Percentiles rank a stretch among this genome's conserved stretches.
Conservation (phyloP, 30 jellyfish, hydroid and myxozoan species). For the Morbakka virulenta region DNA sequence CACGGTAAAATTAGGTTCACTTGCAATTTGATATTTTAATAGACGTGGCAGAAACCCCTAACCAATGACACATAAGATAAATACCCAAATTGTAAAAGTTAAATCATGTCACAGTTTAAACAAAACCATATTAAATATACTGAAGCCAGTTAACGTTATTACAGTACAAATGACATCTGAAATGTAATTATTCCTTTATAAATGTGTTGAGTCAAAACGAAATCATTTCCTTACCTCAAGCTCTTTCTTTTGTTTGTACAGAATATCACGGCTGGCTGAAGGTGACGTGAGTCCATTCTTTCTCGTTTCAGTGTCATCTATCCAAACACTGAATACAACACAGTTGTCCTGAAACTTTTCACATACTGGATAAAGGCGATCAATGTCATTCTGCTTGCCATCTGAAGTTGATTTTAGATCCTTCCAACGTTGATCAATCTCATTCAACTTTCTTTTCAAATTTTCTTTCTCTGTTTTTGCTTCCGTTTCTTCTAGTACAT, state of each 20-base stretch:
- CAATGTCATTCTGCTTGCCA: conserved; percentile 62
- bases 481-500: conserved; percentile 51
- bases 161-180: too few species aligned
- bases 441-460: conserved; percentile 50
- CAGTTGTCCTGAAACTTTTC: conserved; percentile 49
- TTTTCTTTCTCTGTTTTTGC: conserved; percentile 76
- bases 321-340: conserved; percentile 67
- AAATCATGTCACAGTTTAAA: too few species aligned
- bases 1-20: too few species aligned
- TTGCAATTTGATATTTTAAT: too few species aligned
- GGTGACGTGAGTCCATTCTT: conserved; percentile 50
- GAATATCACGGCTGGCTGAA: conserved; percentile 15
- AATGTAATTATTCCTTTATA: too few species aligned
- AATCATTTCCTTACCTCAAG: conserved; percentile 80
- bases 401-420: conserved; percentile 41
- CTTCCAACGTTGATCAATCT: conserved; percentile 58
- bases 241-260: conserved; percentile 61
- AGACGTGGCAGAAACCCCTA: too few species aligned
- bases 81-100: too few species aligned
- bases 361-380: conserved; percentile 53
- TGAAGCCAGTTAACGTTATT: too few species aligned
- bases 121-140: too few species aligned
- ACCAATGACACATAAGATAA: too few species aligned
- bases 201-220: too few species aligned
- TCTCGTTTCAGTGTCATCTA: conserved; percentile 71